Conservation (phyloP, 2,113 vertebrate genomes). For the Callospermophilus lateralis region DNA sequence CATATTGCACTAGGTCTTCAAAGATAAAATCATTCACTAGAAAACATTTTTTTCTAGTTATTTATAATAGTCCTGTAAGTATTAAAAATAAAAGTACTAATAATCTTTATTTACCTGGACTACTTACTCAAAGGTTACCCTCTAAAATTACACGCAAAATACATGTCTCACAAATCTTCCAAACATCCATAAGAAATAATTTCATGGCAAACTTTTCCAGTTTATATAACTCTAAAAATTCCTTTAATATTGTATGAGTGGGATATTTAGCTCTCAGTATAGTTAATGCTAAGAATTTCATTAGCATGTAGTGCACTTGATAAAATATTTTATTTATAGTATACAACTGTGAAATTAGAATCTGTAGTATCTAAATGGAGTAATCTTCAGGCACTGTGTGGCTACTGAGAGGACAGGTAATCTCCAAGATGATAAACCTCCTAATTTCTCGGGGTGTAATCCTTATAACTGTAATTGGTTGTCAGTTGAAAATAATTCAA, state of each 20-base stretch:
- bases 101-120: not conserved
- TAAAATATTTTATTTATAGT: conserved; percentile 50
- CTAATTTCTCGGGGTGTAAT: conserved; percentile 20
- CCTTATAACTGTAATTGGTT: not conserved
- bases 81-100: conserved; percentile 7
- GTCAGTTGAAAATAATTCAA: not conserved
- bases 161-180: not conserved
- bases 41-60: conserved; percentile 10
- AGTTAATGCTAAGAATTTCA: not conserved
- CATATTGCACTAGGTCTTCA: not conserved
- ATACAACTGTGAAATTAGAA: conserved; percentile 43
- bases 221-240: conserved; percentile 16
- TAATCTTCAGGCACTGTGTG: not conserved
- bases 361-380: conserved; percentile 3
- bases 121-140: not conserved
- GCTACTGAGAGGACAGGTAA: not conserved
- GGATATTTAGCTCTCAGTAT: not conserved
- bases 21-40: not conserved
- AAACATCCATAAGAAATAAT: not conserved
- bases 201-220: not conserved
- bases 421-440: conserved; percentile 52
- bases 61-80: not conserved
- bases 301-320: conserved; percentile 28
- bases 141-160: conserved; percentile 27
- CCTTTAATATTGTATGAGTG: not conserved